Conservation (phyloP, 1,140 invertebrate species). For the Telenomus remus region DNA sequence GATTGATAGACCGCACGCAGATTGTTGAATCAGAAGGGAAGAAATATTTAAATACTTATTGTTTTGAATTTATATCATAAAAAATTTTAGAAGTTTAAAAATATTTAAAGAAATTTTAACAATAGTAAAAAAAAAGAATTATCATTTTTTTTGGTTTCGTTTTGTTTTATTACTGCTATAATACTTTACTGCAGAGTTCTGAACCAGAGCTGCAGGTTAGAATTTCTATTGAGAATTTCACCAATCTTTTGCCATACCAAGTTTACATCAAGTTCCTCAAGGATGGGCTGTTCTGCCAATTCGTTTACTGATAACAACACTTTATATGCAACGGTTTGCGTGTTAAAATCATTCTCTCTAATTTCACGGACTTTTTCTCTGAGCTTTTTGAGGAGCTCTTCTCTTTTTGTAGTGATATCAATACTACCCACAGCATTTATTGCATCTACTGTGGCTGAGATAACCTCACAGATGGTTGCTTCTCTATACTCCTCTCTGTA, state of each 20-base stretch:
- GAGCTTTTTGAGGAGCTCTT: neutral
- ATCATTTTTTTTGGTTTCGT: no score
- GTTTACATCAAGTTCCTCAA: neutral
- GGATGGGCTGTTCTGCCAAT: neutral
- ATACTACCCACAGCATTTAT: neutral
- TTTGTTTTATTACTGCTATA: no score
- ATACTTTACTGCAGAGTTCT: neutral
- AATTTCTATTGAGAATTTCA: neutral
- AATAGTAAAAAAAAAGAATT: no score
- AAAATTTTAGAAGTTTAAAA: no score
- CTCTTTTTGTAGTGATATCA: neutral
- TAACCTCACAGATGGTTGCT: neutral
- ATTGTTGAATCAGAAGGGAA: no score
- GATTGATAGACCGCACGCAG: slow-evolving; percentile 91
- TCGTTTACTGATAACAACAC: neutral
- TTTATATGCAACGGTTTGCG: neutral
- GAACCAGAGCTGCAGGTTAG: neutral
- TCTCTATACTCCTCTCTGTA: no score
- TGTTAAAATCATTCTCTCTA: neutral
- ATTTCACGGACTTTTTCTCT: neutral
- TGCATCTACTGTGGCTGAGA: neutral
- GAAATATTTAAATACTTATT: no score
- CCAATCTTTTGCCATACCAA: neutral
- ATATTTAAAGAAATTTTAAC: no score
- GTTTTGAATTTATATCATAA: no score